Conservation (phyloP, 2,113 vertebrate species). For the Pterocles orientalis region DNA sequence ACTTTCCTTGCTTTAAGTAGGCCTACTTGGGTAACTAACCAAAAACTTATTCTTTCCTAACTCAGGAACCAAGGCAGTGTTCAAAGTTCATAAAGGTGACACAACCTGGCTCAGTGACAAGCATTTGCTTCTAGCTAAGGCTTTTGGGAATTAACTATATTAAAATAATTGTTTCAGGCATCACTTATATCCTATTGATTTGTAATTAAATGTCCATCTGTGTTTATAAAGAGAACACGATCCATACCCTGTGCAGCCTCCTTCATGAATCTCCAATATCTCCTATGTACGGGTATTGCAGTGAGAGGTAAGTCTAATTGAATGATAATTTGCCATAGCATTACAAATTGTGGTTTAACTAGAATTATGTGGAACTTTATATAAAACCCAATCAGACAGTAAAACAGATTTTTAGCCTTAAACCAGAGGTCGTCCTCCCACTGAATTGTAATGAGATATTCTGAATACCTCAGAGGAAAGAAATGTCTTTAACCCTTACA, state of each 20-base stretch:
- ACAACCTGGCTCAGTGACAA: neutral
- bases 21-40: neutral
- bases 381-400: constrained; percentile 69
- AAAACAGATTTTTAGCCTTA: constrained; percentile 70
- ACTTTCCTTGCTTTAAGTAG: neutral
- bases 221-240: constrained; percentile 46
- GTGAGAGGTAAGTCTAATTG: constrained; percentile 57
- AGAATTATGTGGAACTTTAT: constrained; percentile 68
- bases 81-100: neutral
- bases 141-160: constrained; percentile 35
- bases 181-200: constrained; percentile 47
- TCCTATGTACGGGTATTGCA: constrained; percentile 12
- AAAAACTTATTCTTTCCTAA: neutral
- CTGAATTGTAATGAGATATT: constrained; percentile 60
- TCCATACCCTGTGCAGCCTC: neutral
- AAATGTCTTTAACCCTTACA: constrained; percentile 46
- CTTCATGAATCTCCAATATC: constrained; percentile 34
- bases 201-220: constrained; percentile 56
- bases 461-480: constrained; percentile 22
- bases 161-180: constrained; percentile 57
- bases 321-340: constrained; percentile 71
- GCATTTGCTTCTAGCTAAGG: neutral
- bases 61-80: neutral
- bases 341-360: constrained; percentile 71
- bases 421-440: constrained; percentile 51